Evolutionary conservation across 2,113 vertebrate genomes (phyloP), one percentile per base, ranked within the genome.

Genomic region (Pao palembangensis): DNA sequence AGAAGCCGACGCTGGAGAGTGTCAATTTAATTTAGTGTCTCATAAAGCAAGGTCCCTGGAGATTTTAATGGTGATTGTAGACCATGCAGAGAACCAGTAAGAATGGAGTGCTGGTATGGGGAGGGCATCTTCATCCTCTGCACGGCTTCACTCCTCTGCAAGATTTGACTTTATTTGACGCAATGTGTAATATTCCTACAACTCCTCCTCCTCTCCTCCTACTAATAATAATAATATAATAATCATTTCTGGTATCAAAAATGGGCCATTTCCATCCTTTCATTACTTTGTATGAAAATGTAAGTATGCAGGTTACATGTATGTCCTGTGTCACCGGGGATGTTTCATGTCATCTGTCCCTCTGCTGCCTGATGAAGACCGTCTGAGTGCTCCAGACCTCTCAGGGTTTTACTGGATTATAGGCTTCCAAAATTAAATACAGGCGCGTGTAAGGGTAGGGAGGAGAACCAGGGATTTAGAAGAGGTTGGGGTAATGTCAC

Each of bases 321-420:
- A 19, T 58, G n/a, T 49, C 14, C n/a, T 66, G 64, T 67, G 65
- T 65, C 51, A 25, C 64, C 59, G 61, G 41, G 46, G 70, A 81
- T 51, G 41, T 63, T 76, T 66, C 62, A 51, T 34, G 47, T 69
- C 64, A 53, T 41, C 46, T 60, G 61, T 68, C 66, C 53, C 53
- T 59, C 64, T 23, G 54, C 10, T 52, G 65, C 31, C 57, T 41
- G 76, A 65, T 15, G 54, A 54, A 65, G 63, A 66, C 64, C 1
- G 72, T 46, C 76, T 80, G 75, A 84, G 85, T 84, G 84, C 77
- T 84, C 66, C 67, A 64, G 83, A 84, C 82, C 73, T 71, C 65
- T 75, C 68, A 5, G 68, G 69, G 70, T 70, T 71, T 81, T 71
- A 89, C 77, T 59, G 75, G 76, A 87, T 86, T 87, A 85, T 52